A percentile compares a stretch with the other conserved stretches of the same genome.
Conservation (phyloP, 2,888 invertebrate genomes). For the Cerceris ruficornis region DNA sequence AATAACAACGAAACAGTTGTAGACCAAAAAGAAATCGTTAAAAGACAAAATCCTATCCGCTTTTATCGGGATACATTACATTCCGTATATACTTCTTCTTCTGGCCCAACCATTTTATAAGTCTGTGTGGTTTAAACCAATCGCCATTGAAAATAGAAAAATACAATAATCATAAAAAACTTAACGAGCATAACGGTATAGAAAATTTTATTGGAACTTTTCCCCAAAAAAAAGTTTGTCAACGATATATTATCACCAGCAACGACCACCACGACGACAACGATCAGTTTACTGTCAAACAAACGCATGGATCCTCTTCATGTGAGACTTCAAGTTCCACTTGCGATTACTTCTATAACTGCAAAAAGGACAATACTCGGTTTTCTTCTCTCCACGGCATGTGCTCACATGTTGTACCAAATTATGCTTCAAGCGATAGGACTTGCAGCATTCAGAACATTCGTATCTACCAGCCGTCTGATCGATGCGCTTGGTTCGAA, state of each 20-base stretch:
- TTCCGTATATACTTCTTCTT: too few species aligned
- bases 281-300: background rate
- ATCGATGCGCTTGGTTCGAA: conserved; percentile 15
- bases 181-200: too few species aligned
- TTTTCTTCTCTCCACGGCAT: conserved; percentile 73
- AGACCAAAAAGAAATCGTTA: too few species aligned
- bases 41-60: too few species aligned
- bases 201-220: too few species aligned
- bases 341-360: conserved; percentile 87
- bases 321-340: conserved; percentile 89
- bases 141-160: too few species aligned
- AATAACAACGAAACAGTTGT: too few species aligned
- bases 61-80: too few species aligned
- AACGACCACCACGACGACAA: too few species aligned
- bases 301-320: conserved; percentile 81
- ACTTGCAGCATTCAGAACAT: conserved; percentile 70
- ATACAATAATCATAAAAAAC: too few species aligned
- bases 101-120: too few species aligned
- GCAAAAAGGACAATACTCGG: conserved; percentile 74
- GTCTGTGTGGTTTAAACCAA: too few species aligned
- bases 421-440: conserved; percentile 72
- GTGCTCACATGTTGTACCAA: conserved; percentile 73
- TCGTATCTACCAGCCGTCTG: conserved; percentile 47
- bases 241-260: background rate
- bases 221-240: background rate